phyloP scores from a whole-genome alignment of 1,140 invertebrate species.

The Pteromalus puparum region DNA sequence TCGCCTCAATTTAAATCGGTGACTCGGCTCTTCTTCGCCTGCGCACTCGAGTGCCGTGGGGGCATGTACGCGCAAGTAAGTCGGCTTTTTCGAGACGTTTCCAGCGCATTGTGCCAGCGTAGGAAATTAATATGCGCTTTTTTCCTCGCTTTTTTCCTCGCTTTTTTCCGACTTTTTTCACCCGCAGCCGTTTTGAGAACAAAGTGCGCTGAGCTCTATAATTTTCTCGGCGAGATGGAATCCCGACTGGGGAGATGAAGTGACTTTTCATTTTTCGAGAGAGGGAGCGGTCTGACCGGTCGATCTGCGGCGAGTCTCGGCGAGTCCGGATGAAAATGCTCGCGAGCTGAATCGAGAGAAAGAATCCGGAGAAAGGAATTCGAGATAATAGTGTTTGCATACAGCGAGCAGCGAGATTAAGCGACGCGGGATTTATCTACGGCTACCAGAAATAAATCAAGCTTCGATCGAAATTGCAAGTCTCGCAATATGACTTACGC shows the following conservation, averaged over 20 bases:
- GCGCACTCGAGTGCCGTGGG: neutral
- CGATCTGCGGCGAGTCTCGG: neutral
- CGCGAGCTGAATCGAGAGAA: too few relatives aligned
- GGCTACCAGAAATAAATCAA: neutral
- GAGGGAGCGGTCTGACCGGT: neutral
- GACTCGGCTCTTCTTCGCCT: constrained; percentile 41
- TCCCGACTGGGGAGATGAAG: neutral
- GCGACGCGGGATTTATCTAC: neutral
- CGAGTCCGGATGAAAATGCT: neutral
- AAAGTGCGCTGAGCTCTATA: neutral
- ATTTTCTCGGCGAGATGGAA: neutral
- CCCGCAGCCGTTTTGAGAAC: neutral
- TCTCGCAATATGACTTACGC: neutral
- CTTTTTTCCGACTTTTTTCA: neutral
- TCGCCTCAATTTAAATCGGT: constrained; percentile 50
- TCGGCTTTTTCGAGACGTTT: constrained; percentile 33
- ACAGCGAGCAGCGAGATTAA: neutral
- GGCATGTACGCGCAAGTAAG: neutral
- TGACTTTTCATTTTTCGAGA: constrained; percentile 2
- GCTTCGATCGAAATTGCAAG: constrained; percentile 11
- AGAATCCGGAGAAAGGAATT: neutral
- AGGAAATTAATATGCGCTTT: constrained; percentile 11
- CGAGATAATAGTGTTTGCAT: neutral
- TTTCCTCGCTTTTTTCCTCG: too few relatives aligned
- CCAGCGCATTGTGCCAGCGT: neutral